phyloP scores from a whole-genome alignment of 2,797 vertebrate genomes.

The Acipenser oxyrinchus region DNA sequence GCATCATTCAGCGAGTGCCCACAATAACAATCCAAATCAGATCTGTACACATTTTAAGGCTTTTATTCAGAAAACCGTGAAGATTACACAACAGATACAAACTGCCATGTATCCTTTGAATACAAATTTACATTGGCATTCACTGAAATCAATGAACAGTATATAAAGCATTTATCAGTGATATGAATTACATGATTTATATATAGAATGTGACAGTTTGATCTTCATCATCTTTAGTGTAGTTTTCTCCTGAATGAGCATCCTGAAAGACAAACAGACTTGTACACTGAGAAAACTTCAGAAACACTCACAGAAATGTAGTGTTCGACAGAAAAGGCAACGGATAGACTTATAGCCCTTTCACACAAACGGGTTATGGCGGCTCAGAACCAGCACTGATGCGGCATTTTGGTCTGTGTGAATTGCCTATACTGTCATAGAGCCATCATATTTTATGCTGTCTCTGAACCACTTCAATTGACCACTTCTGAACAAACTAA shows the following conservation, averaged over 20 bases:
- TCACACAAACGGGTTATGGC: too few species aligned
- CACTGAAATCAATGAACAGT: slow-evolving; percentile 40
- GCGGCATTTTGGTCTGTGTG: too few species aligned
- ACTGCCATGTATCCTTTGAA: slow-evolving; percentile 21
- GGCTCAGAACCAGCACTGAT: too few species aligned
- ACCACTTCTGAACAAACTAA: too few species aligned
- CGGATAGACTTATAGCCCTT: too few species aligned
- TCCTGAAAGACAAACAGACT: slow-evolving; percentile 52
- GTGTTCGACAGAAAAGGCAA: too few species aligned
- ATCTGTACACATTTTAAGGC: not conserved
- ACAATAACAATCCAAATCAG: not conserved
- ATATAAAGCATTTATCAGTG: slow-evolving; percentile 18
- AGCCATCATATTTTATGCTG: too few species aligned
- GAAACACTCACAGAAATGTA: too few species aligned
- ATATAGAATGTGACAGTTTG: slow-evolving; percentile 23
- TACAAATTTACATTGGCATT: slow-evolving; percentile 26
- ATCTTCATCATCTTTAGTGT: slow-evolving; percentile 49
- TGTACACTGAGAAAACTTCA: too few species aligned
- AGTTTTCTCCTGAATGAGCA: slow-evolving; percentile 85
- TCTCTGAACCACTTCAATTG: too few species aligned
- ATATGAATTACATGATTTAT: slow-evolving; percentile 12
- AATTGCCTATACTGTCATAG: too few species aligned
- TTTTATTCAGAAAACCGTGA: slow-evolving; percentile 27
- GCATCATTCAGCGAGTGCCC: too few species aligned
- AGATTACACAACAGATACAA: slow-evolving; percentile 30